These are phyloP conservation scores for Meriones psammophilus DNA, from an alignment of 2,797 vertebrate species.

Conservation along the genomic window DNA sequence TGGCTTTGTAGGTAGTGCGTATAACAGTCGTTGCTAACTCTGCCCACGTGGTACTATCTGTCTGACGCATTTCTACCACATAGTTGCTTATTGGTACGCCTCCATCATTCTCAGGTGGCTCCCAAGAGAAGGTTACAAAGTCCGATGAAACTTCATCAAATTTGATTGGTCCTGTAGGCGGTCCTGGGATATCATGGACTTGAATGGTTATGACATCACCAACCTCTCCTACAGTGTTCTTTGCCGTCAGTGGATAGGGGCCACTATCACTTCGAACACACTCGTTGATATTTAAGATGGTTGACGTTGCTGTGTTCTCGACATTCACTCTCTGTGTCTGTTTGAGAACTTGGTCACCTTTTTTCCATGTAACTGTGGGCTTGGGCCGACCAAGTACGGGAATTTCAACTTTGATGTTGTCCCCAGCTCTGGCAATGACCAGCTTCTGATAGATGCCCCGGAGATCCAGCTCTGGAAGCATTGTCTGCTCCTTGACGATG, in stretches of 20 bases:
- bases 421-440: slow-evolving; percentile 96
- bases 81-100: slow-evolving; percentile 99
- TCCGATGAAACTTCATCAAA: slow-evolving; percentile 97
- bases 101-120: slow-evolving; percentile 96
- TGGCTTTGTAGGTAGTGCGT: slow-evolving; percentile 97
- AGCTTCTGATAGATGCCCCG: slow-evolving; percentile 96
- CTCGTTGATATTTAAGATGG: slow-evolving; percentile 94
- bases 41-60: slow-evolving; percentile 95
- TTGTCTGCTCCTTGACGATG: slow-evolving; percentile 94
- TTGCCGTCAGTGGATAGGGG: slow-evolving; percentile 94
- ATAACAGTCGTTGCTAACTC: slow-evolving; percentile 95
- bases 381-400: slow-evolving; percentile 97
- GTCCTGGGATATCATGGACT: slow-evolving; percentile 98
- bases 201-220: slow-evolving; percentile 95
- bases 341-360: slow-evolving; percentile 93
- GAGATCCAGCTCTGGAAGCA: slow-evolving; percentile 96
- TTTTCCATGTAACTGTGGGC: slow-evolving; percentile 97
- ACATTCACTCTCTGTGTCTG: slow-evolving; percentile 95
- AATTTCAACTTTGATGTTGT: slow-evolving; percentile 98
- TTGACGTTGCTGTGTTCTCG: slow-evolving; percentile 95
- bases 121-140: slow-evolving; percentile 96
- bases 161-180: slow-evolving; percentile 97
- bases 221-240: slow-evolving; percentile 96
- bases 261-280: slow-evolving; percentile 95
- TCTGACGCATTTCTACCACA: slow-evolving; percentile 96